Evolutionary conservation across 2,797 vertebrate species (phyloP), one percentile per base, ranked within the genome.

Genomic region (Alectoris magna): DNA sequence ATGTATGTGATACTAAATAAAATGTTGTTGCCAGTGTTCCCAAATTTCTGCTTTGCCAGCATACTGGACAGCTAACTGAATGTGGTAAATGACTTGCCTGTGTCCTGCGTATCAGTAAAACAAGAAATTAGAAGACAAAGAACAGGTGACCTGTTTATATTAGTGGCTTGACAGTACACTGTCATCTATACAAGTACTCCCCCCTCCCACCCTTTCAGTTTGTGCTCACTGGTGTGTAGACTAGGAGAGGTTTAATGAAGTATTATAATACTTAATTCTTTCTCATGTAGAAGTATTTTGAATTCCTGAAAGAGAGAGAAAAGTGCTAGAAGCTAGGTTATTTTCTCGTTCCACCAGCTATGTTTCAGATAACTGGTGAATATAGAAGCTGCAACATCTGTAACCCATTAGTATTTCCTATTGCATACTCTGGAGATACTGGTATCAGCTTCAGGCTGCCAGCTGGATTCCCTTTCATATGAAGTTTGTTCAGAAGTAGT

Each of bases 401-500:
- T 76, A 67, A n/a, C 27, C 26, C 14, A 21, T 48, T 12, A 51
- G 27, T 38, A 9, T 38, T 71, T 71, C 31, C n/a, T 14, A 0
- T 6, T 34, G 66, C 38, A 36, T 39, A 3, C 29, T 34, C 15
- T 56, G 46, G 26, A 72, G 59, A 31, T 34, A 39, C 27, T 17
- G 36, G 21, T 34, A 8, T n/a, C 6, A 11, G 22, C 36, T 64
- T 39, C 49, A 41, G 49, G 49, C 72, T 86, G 34, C 23, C 53
- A 29, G 66, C 76, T n/a, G 44, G 11, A 36, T 62, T 69, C 27
- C 49, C 22, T 18, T 13, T 23, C 16, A 8, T 56, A 48, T 26
- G 18, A 21, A n/a, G 58, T 51, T 44, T 66, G 72, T 88, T 21
- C 31, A 60, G 75, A 63, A 81, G 87, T 46, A 93, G 63, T 97